A percentile compares a stretch with the other conserved stretches of the same genome.
These are phyloP conservation scores for Phortica magna DNA, from an alignment of 2,888 invertebrate genomes.

Conservation along the genomic window DNA sequence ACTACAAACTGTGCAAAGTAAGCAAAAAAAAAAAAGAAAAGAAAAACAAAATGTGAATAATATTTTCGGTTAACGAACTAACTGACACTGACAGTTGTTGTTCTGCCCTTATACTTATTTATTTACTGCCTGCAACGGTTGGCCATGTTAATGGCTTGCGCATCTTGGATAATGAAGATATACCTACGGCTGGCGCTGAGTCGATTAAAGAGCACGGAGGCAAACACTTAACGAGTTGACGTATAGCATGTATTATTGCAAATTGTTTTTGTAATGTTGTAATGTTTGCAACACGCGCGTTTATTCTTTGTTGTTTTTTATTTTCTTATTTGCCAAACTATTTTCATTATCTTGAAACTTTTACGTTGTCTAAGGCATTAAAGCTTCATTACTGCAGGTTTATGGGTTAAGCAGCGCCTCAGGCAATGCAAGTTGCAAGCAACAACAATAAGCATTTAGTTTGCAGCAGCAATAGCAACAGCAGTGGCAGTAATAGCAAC, in stretches of 20 bases:
- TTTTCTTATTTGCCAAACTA: constrained; percentile 14
- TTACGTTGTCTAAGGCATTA: constrained; percentile 17
- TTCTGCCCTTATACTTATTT: neutral
- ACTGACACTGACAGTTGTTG: neutral
- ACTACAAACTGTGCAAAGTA: neutral
- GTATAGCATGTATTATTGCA: neutral
- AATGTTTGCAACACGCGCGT: neutral
- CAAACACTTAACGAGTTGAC: constrained; percentile 2
- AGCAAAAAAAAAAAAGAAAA: neutral
- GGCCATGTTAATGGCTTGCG: neutral
- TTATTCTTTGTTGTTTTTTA: neutral
- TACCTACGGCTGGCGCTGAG: neutral
- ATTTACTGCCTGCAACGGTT: neutral
- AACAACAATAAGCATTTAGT: constrained; percentile 17
- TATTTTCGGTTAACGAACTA: constrained; percentile 17
- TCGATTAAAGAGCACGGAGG: neutral
- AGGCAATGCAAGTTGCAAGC: constrained; percentile 4
- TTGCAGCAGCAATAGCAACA: constrained; percentile 36
- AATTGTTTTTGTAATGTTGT: neutral
- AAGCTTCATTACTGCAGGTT: constrained; percentile 29
- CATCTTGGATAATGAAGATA: constrained; percentile 21
- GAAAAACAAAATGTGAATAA: constrained; percentile 8
- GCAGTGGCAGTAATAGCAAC: constrained; percentile 24
- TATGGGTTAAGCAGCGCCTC: constrained; percentile 36
- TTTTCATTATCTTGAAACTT: constrained; percentile 39